Percentiles rank a stretch among this genome's conserved stretches.
Evolutionary conservation across 2,888 invertebrate genomes (phyloP).

Genomic region (Tipula helvola): DNA sequence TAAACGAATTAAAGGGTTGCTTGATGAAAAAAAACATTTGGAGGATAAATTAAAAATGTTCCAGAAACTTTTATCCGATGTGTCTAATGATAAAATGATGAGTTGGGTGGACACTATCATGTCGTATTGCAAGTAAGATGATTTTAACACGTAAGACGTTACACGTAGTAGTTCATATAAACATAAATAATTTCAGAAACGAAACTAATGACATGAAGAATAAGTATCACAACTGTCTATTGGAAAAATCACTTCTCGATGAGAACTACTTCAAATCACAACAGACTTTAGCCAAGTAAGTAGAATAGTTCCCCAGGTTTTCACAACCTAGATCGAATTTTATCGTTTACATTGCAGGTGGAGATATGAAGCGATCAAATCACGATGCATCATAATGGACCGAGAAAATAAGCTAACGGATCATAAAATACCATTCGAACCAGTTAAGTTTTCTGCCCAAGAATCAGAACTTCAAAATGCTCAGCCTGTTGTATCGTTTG

Average conservation of each 20-base stretch:
- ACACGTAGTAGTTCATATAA: too few species aligned
- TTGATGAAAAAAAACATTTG: background rate
- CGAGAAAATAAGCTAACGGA: conserved; percentile 30
- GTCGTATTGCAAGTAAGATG: background rate
- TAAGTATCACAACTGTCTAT: background rate
- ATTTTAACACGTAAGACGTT: background rate
- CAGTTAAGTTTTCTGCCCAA: background rate
- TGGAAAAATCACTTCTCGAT: background rate
- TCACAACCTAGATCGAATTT: background rate
- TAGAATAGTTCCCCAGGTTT: background rate
- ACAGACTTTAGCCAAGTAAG: background rate
- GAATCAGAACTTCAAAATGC: background rate
- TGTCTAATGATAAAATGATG: background rate
- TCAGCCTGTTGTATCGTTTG: background rate
- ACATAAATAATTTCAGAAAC: background rate
- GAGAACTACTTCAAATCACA: background rate
- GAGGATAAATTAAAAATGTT: background rate
- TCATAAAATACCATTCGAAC: background rate
- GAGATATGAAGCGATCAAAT: conserved; percentile 33
- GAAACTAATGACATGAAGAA: background rate
- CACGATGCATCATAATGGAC: conserved; percentile 29
- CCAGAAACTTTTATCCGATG: background rate
- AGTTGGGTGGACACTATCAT: background rate
- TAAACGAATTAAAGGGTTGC: background rate
- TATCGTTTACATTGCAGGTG: conserved; percentile 18